Base-by-base conservation (phyloP, 2,888 invertebrate genomes). In the Argyra leucocephala region DNA sequence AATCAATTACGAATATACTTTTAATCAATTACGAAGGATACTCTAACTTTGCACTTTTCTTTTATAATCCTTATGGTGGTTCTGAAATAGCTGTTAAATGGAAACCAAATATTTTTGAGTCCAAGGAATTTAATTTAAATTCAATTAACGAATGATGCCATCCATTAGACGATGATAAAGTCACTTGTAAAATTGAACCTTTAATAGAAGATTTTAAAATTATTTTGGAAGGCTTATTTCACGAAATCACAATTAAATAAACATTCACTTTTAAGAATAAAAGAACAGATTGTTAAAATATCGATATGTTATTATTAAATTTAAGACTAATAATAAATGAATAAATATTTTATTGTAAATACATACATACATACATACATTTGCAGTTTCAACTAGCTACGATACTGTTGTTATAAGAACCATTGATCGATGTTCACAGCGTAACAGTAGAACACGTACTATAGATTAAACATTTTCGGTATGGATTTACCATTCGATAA, bases 51-150 rank as follows among this genome's bases (percentile, higher is more conserved):
- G 95, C 93, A 0, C 76, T 92, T 64, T 96, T 97, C 78, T 96
- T 96, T 81, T 87, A 94, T 79, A 91, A 97, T 78, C 81, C 84
- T 0, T 92, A 88, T 78, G 95, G 94, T n/a, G 95, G 95, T 1
- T 83, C 84, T 69, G 82, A 86, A n/a, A 88, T 97, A 68, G 91
- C 88, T 0, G 88, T 95, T 60, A 78, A 96, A 31, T 91, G 95
- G 87, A 91, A 88, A 72, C 93, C 93, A 0, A 81, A 83, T 62
- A 82, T 85, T 0, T 76, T 84, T 15, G 82, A 84, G 57, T 73
- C 80, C 6, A 84, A 82, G 68, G 87, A 89, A 1, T 90, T 94
- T 71, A 91, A 92, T 83, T 90, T 91, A 70, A 74, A 69, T 9
- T 74, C 74, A 15, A 68, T 78, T 3, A 76, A 76, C 65, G 76